Evolutionary conservation across 2,888 invertebrate genomes (phyloP), one percentile per base, ranked within the genome.

Genomic region (Matsumyia berberina): DNA sequence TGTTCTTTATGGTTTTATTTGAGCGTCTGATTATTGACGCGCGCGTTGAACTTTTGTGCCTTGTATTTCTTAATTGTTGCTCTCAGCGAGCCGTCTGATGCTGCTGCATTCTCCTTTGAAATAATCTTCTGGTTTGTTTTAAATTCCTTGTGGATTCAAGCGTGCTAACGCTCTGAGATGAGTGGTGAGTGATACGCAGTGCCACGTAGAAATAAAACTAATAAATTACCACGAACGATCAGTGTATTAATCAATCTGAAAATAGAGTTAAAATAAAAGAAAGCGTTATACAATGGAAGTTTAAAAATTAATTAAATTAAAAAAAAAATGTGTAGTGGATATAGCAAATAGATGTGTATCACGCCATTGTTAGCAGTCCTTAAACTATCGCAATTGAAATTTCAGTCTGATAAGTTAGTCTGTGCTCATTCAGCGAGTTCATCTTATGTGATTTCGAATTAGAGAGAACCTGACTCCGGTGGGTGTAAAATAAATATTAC

Each of bases 41-140:
- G 35, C 37, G 42, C 49, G 69, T 74, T 79, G 85, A 85, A 85
- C 85, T 85, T 85, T 85, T 85, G 80, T 79, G 85, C 85, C 85
- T 66, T 74, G n/a, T 49, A 55, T 55, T 78, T 24, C 12, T n/a
- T 76, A 35, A 7, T 33, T 37, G 33, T 51, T 80, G 57, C 64
- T 80, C 64, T 78, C 42, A 57, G 37, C 31, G 51, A 58, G 64
- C 62, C 69, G 57, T 53, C 35, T 83, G 66, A 53, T 67, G 53
- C 57, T 70, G 57, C 55, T 69, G 79, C 79, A 73, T 67, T 73
- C 69, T 67, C 82, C 57, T 79, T 44, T 17, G 37, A 46, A 60
- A 37, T 7, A 72, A 64, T 35, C 55, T 73, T 53, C 49, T 64
- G 55, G 29, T 24, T 9, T 53, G 31, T 57, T 60, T 44, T 33